phyloP scores from a whole-genome alignment of 2,888 invertebrate genomes.

The Elaeidobius kamerunicus region DNA sequence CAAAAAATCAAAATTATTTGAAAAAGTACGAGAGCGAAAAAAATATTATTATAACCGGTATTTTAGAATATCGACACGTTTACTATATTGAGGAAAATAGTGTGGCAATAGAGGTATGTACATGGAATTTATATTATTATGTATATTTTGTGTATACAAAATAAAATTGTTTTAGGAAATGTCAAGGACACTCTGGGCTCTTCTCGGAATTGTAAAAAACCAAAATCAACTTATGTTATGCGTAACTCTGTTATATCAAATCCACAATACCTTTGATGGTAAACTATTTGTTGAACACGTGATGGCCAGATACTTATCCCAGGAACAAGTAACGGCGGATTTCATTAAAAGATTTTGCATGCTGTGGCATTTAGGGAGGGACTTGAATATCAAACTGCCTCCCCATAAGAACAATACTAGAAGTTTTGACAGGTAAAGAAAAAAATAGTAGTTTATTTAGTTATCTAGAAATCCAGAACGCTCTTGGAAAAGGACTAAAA shows the following conservation, averaged over 20 bases:
- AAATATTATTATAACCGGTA: conserved; percentile 67
- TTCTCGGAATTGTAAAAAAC: conserved; percentile 58
- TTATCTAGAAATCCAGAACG: too few species aligned
- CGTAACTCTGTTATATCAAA: conserved; percentile 70
- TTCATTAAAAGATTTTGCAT: conserved; percentile 63
- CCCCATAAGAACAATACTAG: conserved; percentile 48
- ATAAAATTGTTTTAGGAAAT: conserved; percentile 56
- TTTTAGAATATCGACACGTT: conserved; percentile 64
- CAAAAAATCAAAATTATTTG: conserved; percentile 51
- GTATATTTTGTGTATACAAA: too few species aligned
- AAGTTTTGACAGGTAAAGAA: conserved; percentile 60
- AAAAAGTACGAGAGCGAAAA: conserved; percentile 53
- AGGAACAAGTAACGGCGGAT: conserved; percentile 52
- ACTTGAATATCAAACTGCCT: conserved; percentile 56
- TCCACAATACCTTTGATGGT: conserved; percentile 67
- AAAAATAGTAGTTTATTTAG: too few species aligned
- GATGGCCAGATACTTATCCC: conserved; percentile 55
- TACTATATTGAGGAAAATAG: conserved; percentile 65
- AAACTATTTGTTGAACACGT: conserved; percentile 66
- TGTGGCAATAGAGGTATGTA: conserved; percentile 60
- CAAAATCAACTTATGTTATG: conserved; percentile 58
- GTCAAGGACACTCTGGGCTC: conserved; percentile 69
- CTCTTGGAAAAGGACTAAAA: too few species aligned
- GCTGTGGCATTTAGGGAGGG: conserved; percentile 76
- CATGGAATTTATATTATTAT: background rate